Base-by-base conservation (phyloP, 2,113 vertebrate species). In the Synchiropus splendidus region DNA sequence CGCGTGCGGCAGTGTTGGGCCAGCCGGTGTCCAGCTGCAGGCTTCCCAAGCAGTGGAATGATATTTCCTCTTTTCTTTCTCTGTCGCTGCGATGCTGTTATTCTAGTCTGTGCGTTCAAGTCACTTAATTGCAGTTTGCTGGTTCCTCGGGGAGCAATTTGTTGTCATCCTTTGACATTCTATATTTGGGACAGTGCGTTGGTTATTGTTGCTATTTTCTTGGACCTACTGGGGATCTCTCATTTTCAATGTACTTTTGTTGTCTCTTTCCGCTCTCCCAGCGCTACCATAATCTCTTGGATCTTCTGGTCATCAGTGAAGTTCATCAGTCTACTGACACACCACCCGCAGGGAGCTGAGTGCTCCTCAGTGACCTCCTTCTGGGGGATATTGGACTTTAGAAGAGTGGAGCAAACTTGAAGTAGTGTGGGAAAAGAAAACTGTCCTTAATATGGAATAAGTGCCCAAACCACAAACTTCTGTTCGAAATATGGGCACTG, bases 391-490 rank as follows among this genome's bases (percentile, higher is more conserved):
- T 18, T 42, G 37, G 50, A 49, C 64, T 55, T 34, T 47, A 56
- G 48, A 59, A 53, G 50, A 61, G 30, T 51, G 38, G 39, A 53
- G 36, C 17, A 27, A 54, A 56, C 53, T 67, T 52, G 50, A 15
- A 6, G 39, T 58, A 67, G 58, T 75, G 64, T 70, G 69, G 69
- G 71, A 66, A 74, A 66, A 54, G 39, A 53, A 18, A 59, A 64
- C 56, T 53, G 18, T 65, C 47, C 37, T 69, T 42, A 57, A 43
- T 53, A 31, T 56, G 58, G 33, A 64, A 50, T 31, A 44, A 60
- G 60, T 6, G n/a, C 46, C 58, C 61, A 65, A 68, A 78, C 67
- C 60, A 62, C 72, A 75, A 66, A 65, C 51, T 63, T 58, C 58
- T 73, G 49, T 54, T 70, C 60, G 64, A 74, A 70, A 67, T 16